Conservation (phyloP, 2,888 invertebrate genomes). For the Caenorhabditis sulstoni region DNA sequence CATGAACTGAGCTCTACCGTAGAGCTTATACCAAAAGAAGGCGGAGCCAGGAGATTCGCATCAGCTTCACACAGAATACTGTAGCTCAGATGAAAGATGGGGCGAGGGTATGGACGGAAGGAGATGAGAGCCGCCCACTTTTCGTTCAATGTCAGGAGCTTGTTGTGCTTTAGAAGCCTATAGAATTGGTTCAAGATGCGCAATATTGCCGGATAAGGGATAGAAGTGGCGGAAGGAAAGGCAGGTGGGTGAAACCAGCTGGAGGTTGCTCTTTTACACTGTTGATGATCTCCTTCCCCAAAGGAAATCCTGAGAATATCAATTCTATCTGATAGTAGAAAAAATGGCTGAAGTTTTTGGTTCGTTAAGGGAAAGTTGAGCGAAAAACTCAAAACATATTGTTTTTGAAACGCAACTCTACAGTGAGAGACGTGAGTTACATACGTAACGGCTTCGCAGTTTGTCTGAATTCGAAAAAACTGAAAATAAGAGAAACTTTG, state of each 20-base stretch:
- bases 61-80: conserved; percentile 33
- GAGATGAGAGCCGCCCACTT: conserved; percentile 33
- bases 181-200: conserved; percentile 50
- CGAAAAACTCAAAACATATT: too few species aligned
- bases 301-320: too few species aligned
- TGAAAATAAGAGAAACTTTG: too few species aligned
- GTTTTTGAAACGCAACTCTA: too few species aligned
- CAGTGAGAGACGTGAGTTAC: too few species aligned
- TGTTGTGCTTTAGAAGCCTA: conserved; percentile 34
- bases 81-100: conserved; percentile 19
- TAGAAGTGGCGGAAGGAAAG: conserved; percentile 36
- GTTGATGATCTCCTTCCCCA: too few species aligned
- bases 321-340: too few species aligned
- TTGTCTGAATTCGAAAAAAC: too few species aligned
- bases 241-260: conserved; percentile 39
- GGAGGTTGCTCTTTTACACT: not conserved
- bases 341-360: too few species aligned
- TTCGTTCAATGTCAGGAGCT: not conserved
- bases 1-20: conserved; percentile 25
- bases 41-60: conserved; percentile 24
- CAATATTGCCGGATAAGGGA: conserved; percentile 38
- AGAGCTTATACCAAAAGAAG: conserved; percentile 28
- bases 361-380: too few species aligned
- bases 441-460: too few species aligned
- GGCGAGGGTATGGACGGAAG: conserved; percentile 18